A percentile compares a stretch with the other conserved stretches of the same genome.
Conservation (phyloP, 2,113 vertebrate genomes). For the Psilopsiagon aurifrons region DNA sequence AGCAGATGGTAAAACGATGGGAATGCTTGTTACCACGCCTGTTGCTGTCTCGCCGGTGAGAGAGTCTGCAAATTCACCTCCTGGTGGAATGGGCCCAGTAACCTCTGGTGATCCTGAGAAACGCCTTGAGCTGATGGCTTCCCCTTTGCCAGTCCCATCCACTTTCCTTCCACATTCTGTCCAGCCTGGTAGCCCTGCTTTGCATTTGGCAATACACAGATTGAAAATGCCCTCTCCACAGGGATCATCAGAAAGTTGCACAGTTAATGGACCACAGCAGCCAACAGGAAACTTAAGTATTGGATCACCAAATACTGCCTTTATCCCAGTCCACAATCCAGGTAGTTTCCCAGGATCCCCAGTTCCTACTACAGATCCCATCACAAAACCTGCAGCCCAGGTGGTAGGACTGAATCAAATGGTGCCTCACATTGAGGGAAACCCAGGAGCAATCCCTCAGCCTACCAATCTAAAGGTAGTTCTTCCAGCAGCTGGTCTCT, state of each 20-base stretch:
- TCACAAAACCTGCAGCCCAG: slow-evolving; percentile 76
- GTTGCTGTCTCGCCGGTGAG: slow-evolving; percentile 71
- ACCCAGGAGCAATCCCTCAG: slow-evolving; percentile 74
- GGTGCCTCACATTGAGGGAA: slow-evolving; percentile 83
- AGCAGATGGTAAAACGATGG: slow-evolving; percentile 79
- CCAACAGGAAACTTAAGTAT: slow-evolving; percentile 75
- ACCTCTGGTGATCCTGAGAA: slow-evolving; percentile 80
- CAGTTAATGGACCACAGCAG: slow-evolving; percentile 71
- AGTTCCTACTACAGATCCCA: slow-evolving; percentile 75
- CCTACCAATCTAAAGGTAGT: slow-evolving; percentile 82
- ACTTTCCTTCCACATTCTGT: slow-evolving; percentile 76
- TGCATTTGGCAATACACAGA: slow-evolving; percentile 84
- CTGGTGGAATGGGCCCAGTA: slow-evolving; percentile 62
- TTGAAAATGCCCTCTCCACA: slow-evolving; percentile 80
- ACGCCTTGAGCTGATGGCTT: slow-evolving; percentile 75
- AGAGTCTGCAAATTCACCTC: slow-evolving; percentile 65
- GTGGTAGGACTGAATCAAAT: slow-evolving; percentile 80
- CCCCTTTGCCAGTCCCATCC: slow-evolving; percentile 75
- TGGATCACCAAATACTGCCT: slow-evolving; percentile 82
- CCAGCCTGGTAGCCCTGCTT: slow-evolving; percentile 71
- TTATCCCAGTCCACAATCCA: slow-evolving; percentile 79
- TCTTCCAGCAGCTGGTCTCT: slow-evolving; percentile 79
- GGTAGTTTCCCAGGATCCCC: slow-evolving; percentile 77
- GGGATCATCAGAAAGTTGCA: slow-evolving; percentile 75
- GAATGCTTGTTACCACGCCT: slow-evolving; percentile 79